Conservation (phyloP, 2,797 vertebrate species). For the Pitangus sulphuratus region DNA sequence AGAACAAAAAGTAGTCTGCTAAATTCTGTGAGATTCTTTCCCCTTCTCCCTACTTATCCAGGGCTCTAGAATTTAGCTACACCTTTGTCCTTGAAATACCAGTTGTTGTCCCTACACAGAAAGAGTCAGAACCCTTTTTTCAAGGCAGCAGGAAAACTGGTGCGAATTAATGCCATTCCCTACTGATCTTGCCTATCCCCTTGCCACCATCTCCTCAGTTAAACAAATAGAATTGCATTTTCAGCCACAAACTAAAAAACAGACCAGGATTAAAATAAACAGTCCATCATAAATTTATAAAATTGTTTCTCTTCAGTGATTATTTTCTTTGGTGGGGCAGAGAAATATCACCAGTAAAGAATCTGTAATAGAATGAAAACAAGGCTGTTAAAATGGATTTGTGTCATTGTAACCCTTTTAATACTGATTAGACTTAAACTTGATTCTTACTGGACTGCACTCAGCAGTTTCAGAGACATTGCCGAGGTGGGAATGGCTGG, state of each 20-base stretch:
- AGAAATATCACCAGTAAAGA: neutral
- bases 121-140: neutral
- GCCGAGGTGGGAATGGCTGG: fast-evolving
- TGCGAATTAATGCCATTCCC: neutral
- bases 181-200: neutral
- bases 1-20: neutral
- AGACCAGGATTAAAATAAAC: neutral
- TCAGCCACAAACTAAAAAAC: neutral
- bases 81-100: neutral
- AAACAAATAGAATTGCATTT: neutral
- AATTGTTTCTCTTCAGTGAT: neutral
- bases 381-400: neutral
- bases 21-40: neutral
- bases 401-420: neutral
- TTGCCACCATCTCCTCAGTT: neutral
- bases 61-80: neutral
- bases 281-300: neutral
- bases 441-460: neutral
- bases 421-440: neutral
- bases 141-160: neutral
- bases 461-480: neutral
- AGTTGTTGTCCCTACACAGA: fast-evolving
- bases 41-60: neutral
- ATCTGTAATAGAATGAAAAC: neutral
- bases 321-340: neutral